These are phyloP conservation scores for Trochalopteron elliotii DNA, from an alignment of 2,113 vertebrate species.

Conservation along the genomic window DNA sequence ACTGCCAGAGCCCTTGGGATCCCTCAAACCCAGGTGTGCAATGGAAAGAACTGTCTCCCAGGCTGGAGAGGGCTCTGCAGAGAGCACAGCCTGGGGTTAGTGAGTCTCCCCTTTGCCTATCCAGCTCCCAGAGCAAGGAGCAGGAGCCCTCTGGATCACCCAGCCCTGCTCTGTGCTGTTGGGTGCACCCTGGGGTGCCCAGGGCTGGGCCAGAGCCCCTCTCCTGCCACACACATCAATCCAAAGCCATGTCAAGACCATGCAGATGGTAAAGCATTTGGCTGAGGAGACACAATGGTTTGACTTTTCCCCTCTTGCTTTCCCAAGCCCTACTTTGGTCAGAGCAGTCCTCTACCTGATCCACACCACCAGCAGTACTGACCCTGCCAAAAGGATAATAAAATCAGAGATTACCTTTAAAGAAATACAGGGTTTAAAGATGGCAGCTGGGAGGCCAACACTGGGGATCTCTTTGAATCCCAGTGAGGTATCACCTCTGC, in stretches of 20 bases:
- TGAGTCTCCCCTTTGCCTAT: accelerated
- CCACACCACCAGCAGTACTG: not conserved
- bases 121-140: accelerated
- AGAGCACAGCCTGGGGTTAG: accelerated
- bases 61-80: not conserved
- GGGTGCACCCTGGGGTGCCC: not conserved
- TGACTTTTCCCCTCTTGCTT: not conserved
- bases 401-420: not conserved
- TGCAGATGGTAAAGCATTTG: not conserved
- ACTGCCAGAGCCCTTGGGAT: not conserved
- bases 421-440: not conserved
- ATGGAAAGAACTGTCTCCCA: not conserved
- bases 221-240: accelerated
- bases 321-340: not conserved
- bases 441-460: constrained; percentile 55
- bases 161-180: not conserved
- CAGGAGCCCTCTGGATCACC: not conserved
- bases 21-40: not conserved
- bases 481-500: not conserved
- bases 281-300: not conserved
- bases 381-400: not conserved
- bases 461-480: constrained; percentile 6
- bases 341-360: not conserved
- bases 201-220: not conserved
- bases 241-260: accelerated